These are phyloP conservation scores for Exephanes ischioxanthus DNA, from an alignment of 2,888 invertebrate genomes.

Conservation along the genomic window DNA sequence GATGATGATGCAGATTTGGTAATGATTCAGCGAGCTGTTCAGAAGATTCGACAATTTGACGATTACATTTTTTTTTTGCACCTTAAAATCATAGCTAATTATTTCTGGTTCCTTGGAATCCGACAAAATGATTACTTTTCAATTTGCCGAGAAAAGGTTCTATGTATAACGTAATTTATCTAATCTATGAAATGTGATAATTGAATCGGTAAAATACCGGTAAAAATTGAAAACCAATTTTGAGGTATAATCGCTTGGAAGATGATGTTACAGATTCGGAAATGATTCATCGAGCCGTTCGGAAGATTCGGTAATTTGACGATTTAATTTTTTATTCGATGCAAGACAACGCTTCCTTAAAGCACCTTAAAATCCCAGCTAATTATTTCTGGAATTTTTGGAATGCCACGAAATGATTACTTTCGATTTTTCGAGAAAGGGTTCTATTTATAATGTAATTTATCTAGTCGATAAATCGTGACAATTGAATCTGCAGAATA, in stretches of 20 bases:
- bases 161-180: too few species aligned
- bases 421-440: too few species aligned
- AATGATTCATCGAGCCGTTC: background rate
- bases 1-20: background rate
- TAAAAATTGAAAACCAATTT: too few species aligned
- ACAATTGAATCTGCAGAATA: too few species aligned
- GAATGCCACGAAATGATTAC: too few species aligned
- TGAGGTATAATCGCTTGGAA: background rate
- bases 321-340: background rate
- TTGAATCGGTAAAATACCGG: too few species aligned
- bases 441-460: too few species aligned
- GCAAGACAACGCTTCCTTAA: background rate
- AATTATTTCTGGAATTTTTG: background rate
- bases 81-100: background rate
- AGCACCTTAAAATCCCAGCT: background rate
- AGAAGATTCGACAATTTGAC: background rate
- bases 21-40: background rate
- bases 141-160: too few species aligned
- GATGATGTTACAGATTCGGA: background rate
- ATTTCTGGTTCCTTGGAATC: too few species aligned
- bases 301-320: background rate
- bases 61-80: background rate
- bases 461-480: too few species aligned
- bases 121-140: too few species aligned
- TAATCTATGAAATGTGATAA: too few species aligned